A percentile compares a stretch with the other conserved stretches of the same genome.
Evolutionary conservation across 2,797 vertebrate genomes (phyloP).

Genomic region (Hydrophis major): DNA sequence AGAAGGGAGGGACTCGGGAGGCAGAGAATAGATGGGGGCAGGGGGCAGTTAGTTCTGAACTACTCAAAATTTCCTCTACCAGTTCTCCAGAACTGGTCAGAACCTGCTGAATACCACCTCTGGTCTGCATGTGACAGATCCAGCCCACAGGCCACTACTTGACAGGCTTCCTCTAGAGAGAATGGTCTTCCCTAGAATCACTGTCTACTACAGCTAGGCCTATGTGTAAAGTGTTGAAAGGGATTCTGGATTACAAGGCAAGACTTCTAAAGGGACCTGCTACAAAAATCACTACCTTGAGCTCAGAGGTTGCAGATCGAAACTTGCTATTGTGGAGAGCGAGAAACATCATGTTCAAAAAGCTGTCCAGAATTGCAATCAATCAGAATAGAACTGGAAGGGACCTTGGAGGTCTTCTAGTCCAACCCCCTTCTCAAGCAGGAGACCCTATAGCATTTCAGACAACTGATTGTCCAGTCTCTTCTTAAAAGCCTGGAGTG

Average conservation of each 20-base stretch:
- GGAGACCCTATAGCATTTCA: background rate
- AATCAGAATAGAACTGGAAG: background rate
- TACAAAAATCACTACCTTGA: background rate
- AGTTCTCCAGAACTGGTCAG: too few species aligned
- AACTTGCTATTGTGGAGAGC: background rate
- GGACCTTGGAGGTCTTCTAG: background rate
- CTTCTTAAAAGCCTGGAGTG: background rate
- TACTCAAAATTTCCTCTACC: too few species aligned
- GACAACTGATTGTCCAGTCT: background rate
- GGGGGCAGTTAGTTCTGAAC: too few species aligned
- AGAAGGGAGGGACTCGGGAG: too few species aligned
- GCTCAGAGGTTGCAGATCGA: background rate
- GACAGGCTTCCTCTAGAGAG: background rate
- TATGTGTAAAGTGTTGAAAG: background rate
- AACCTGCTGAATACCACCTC: too few species aligned
- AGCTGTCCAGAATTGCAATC: background rate
- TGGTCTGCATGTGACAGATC: too few species aligned
- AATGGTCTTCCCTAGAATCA: background rate
- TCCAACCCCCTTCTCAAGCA: background rate
- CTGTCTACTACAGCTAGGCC: background rate
- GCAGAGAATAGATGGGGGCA: too few species aligned
- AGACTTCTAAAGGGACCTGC: background rate
- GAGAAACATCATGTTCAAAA: background rate
- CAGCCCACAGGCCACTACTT: rapidly evolving
- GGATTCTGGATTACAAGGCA: background rate